Evolutionary conservation across 30 jellyfish, hydroid and myxozoan genomes (phyloP).

Genomic region (Aurelia coerulea): DNA sequence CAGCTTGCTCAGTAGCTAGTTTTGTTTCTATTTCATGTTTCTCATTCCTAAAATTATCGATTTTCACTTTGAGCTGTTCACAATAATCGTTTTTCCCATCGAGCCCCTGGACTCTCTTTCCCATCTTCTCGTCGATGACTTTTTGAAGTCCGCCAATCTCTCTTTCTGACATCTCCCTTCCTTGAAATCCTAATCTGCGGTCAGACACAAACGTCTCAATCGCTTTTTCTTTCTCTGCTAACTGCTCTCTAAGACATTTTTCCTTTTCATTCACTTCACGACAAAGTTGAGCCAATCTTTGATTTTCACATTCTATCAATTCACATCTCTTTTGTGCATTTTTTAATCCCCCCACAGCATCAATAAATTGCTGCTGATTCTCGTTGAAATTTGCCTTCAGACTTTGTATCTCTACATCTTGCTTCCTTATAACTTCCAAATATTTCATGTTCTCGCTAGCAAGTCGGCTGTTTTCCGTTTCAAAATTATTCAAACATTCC

Average conservation of each 20-base stretch:
- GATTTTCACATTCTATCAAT: not conserved
- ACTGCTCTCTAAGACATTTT: not conserved
- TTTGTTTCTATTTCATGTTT: not conserved
- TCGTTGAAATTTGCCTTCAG: not conserved
- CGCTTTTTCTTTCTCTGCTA: not conserved
- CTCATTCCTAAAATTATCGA: not conserved
- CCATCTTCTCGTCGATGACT: not conserved
- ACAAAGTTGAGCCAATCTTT: not conserved
- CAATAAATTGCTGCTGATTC: not conserved
- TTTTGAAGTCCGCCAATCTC: not conserved
- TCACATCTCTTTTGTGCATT: not conserved
- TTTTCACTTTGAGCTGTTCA: not conserved
- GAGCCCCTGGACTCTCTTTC: not conserved
- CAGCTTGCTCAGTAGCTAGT: not conserved
- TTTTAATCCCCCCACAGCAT: not conserved
- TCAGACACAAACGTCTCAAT: not conserved
- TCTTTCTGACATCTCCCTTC: not conserved
- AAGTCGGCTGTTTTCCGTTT: not conserved
- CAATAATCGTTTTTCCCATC: not conserved
- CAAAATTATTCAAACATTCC: not conserved
- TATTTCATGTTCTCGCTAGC: not conserved
- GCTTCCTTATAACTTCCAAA: slow-evolving; percentile 1
- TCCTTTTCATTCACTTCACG: not conserved
- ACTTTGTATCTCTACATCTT: not conserved
- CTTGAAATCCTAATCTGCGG: not conserved